phyloP scores from a whole-genome alignment of 2,113 vertebrate species.

The Telmatochromis brichardi region DNA sequence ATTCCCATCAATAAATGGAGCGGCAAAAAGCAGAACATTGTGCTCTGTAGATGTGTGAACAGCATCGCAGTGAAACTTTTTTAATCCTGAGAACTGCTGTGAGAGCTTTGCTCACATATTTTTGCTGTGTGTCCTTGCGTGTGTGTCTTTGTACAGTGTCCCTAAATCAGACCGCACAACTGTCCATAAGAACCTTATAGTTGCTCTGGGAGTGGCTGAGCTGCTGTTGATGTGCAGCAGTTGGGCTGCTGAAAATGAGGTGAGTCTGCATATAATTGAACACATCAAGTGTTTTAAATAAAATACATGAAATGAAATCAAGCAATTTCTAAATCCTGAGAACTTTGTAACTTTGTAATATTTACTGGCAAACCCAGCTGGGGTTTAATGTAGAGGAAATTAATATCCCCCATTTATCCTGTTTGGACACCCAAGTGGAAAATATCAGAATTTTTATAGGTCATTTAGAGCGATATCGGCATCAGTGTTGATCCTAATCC shows the following conservation, averaged over 20 bases:
- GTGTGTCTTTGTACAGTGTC: slow-evolving; percentile 54
- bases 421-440: not conserved
- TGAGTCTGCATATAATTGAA: slow-evolving; percentile 20
- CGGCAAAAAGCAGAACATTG: not conserved
- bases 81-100: not conserved
- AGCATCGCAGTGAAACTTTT: not conserved
- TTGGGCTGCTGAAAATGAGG: slow-evolving; percentile 76
- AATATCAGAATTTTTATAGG: not conserved
- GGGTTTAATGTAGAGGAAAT: not conserved
- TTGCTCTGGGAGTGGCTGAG: slow-evolving; percentile 79
- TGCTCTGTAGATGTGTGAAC: not conserved
- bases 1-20: slow-evolving; percentile 29
- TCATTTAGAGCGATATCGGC: not conserved
- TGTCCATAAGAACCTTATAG: slow-evolving; percentile 89
- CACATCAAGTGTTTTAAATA: not conserved
- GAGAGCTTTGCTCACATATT: not conserved
- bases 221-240: slow-evolving; percentile 84
- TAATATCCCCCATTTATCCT: not conserved
- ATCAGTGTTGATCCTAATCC: not conserved
- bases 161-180: slow-evolving; percentile 83
- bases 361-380: not conserved
- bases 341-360: not conserved
- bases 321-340: not conserved
- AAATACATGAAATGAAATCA: not conserved
- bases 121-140: not conserved